Evolutionary conservation across 2,888 invertebrate genomes (phyloP).

Genomic region (Sussaba pulchella): DNA sequence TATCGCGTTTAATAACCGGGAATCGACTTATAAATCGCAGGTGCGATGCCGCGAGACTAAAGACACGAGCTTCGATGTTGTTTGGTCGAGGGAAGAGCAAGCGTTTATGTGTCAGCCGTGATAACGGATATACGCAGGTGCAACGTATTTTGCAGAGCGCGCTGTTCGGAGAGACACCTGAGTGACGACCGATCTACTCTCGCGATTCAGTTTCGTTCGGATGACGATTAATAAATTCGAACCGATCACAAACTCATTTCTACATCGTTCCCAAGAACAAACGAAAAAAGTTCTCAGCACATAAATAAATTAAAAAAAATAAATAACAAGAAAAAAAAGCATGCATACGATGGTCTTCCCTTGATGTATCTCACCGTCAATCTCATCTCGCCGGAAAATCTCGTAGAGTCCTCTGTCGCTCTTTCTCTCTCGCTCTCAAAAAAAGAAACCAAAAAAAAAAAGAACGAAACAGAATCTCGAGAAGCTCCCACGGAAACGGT

Average conservation of each 20-base stretch:
- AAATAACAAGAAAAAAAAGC: conserved; percentile 9
- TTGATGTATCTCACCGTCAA: conserved; percentile 16
- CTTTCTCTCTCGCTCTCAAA: conserved; percentile 1
- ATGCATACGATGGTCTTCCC: not conserved
- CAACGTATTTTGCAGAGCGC: conserved; percentile 51
- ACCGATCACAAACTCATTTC: conserved; percentile 5
- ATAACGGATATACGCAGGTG: conserved; percentile 70
- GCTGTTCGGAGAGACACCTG: conserved; percentile 61
- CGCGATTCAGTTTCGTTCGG: conserved; percentile 14
- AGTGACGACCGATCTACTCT: conserved; percentile 2
- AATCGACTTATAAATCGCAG: conserved; percentile 70
- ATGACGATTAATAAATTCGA: conserved; percentile 5
- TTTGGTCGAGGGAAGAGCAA: conserved; percentile 39
- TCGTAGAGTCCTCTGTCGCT: not conserved
- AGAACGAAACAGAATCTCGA: not conserved
- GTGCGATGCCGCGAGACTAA: conserved; percentile 61
- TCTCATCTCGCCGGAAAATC: conserved; percentile 45
- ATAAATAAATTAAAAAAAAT: not conserved
- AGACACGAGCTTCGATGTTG: conserved; percentile 52
- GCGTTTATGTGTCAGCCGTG: conserved; percentile 55
- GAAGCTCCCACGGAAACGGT: conserved; percentile 25
- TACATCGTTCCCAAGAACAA: not conserved
- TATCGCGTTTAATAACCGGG: conserved; percentile 71
- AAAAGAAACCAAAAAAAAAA: conserved; percentile 2
- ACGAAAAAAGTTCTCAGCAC: not conserved